Evolutionary conservation across 2,888 invertebrate species (phyloP).

Genomic region (Dastarcus helophoroides): DNA sequence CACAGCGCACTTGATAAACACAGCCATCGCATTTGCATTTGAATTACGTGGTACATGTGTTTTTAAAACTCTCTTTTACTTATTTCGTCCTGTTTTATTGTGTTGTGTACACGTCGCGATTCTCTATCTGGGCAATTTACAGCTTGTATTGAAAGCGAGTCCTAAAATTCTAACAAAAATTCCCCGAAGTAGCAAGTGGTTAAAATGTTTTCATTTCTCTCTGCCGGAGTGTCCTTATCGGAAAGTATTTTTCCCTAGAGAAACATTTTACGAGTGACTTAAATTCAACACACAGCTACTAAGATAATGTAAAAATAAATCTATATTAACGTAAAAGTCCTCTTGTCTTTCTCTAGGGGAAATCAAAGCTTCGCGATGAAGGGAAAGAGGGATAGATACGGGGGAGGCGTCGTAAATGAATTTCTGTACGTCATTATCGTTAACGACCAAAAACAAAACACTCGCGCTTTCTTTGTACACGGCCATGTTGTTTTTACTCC

Average conservation of each 20-base stretch:
- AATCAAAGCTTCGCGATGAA: conserved; percentile 3
- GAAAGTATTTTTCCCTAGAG: conserved; percentile 32
- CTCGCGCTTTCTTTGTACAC: conserved; percentile 31
- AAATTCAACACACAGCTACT: conserved; percentile 28
- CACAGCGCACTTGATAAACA: conserved; percentile 34
- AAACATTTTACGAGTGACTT: conserved; percentile 31
- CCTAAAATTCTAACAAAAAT: too few species aligned
- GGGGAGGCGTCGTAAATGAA: too few species aligned
- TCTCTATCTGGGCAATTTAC: too few species aligned
- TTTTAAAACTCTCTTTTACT: too few species aligned
- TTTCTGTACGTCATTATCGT: conserved; percentile 33
- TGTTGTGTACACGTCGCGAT: too few species aligned
- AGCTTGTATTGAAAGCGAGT: too few species aligned
- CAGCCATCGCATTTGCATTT: conserved; percentile 36
- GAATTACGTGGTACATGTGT: conserved; percentile 32
- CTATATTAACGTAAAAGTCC: conserved; percentile 18
- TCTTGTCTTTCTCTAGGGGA: conserved; percentile 5
- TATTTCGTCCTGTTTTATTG: too few species aligned
- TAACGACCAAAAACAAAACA: conserved; percentile 35
- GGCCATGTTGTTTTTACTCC: conserved; percentile 37
- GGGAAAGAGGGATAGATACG: conserved; percentile 11
- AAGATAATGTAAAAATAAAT: conserved; percentile 27
- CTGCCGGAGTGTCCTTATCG: too few species aligned
- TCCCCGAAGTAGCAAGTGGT: too few species aligned
- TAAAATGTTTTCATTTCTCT: too few species aligned